Percentiles rank a stretch among this genome's conserved stretches.
These are phyloP conservation scores for Branchinecta sandiegonensis DNA, from an alignment of 2,888 invertebrate genomes.

Conservation along the genomic window DNA sequence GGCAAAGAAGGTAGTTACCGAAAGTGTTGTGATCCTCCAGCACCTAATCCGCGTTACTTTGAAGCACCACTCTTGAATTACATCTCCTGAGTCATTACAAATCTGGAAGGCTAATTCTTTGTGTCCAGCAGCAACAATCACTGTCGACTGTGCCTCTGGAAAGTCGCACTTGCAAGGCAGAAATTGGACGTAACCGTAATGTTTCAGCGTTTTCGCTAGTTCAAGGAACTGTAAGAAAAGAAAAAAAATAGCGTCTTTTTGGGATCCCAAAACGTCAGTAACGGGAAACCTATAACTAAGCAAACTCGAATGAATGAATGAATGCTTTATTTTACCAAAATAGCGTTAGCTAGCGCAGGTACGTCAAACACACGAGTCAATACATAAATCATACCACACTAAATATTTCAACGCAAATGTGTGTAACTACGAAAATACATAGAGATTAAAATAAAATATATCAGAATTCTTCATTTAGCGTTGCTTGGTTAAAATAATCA, in stretches of 20 bases:
- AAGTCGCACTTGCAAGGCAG: constrained; percentile 59
- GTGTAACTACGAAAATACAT: too few species aligned
- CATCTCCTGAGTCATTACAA: constrained; percentile 38
- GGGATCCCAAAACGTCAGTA: too few species aligned
- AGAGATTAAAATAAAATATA: too few species aligned
- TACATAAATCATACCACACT: too few species aligned
- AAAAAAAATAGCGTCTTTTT: not conserved
- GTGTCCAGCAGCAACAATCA: constrained; percentile 66
- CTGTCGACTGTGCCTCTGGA: constrained; percentile 50
- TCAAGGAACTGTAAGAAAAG: constrained; percentile 58
- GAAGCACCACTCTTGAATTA: constrained; percentile 66
- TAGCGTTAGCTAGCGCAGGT: too few species aligned
- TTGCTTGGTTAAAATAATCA: too few species aligned
- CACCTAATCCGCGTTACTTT: constrained; percentile 92
- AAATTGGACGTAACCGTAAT: constrained; percentile 78
- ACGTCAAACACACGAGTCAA: too few species aligned
- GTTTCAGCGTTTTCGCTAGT: constrained; percentile 62
- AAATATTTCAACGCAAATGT: too few species aligned
- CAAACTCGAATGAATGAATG: too few species aligned
- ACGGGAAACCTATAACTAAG: too few species aligned
- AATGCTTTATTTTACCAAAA: too few species aligned
- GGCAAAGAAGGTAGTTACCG: not conserved
- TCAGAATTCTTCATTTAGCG: too few species aligned
- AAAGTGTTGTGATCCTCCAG: constrained; percentile 84
- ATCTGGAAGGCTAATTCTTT: constrained; percentile 62